Evolutionary conservation across 2,797 vertebrate species (phyloP).

Genomic region (Clarias laeviceps): DNA sequence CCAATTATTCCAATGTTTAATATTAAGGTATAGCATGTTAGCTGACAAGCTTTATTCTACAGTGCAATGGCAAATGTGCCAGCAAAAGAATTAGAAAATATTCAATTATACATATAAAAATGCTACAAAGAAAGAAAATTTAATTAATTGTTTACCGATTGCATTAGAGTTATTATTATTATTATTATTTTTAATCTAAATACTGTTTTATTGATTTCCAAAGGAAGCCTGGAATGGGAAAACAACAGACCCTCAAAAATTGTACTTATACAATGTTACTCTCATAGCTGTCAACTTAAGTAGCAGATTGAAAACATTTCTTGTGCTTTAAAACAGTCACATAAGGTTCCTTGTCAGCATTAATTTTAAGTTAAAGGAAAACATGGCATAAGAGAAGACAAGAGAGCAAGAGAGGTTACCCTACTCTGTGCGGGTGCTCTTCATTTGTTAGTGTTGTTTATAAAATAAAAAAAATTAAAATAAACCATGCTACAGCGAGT

Average conservation of each 20-base stretch:
- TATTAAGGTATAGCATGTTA: constrained; percentile 51
- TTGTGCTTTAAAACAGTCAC: constrained; percentile 9
- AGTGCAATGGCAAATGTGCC: constrained; percentile 61
- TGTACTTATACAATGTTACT: constrained; percentile 17
- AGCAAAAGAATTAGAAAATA: constrained; percentile 66
- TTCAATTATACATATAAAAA: constrained; percentile 47
- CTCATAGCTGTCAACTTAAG: constrained; percentile 5
- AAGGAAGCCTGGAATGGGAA: constrained; percentile 25
- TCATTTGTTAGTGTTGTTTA: constrained; percentile 70
- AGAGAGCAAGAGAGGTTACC: constrained; percentile 69
- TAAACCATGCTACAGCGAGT: constrained; percentile 74
- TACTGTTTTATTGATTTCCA: constrained; percentile 64
- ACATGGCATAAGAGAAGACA: constrained; percentile 58
- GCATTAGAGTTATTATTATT: constrained; percentile 39
- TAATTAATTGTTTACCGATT: constrained; percentile 31
- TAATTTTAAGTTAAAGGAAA: constrained; percentile 21
- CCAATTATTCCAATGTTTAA: constrained; percentile 50
- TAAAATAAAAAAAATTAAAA: constrained; percentile 55
- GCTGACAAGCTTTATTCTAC: constrained; percentile 61
- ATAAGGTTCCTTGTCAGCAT: constrained; percentile 25
- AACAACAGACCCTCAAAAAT: constrained; percentile 8
- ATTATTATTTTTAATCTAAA: constrained; percentile 62
- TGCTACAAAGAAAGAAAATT: constrained; percentile 36
- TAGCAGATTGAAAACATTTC: constrained; percentile 28
- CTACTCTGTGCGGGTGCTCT: constrained; percentile 63